phyloP scores from a whole-genome alignment of 2,888 invertebrate genomes.

The Cylindroiulus punctatus region DNA sequence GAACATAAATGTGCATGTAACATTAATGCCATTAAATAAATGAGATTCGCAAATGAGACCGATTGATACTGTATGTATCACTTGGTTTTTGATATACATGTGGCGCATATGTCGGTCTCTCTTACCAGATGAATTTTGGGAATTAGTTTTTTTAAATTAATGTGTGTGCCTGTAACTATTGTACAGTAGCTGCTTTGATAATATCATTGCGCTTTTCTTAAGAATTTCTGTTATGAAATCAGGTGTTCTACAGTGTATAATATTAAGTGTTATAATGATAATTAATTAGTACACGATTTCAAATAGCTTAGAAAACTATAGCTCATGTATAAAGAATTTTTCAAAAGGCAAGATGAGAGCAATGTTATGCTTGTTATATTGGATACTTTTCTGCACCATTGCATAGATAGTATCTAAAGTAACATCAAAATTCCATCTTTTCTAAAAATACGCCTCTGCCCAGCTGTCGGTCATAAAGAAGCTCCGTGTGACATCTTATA shows the following conservation, averaged over 20 bases:
- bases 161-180: background rate
- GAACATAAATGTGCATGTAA: slow-evolving; percentile 31
- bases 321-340: background rate
- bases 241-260: too few relatives aligned
- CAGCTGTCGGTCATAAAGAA: slow-evolving; percentile 10
- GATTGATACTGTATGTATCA: too few relatives aligned
- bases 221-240: too few relatives aligned
- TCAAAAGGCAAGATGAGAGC: background rate
- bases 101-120: background rate
- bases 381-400: background rate
- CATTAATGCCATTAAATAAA: slow-evolving; percentile 1
- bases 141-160: background rate
- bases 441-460: slow-evolving; percentile 25
- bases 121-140: background rate
- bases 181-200: too few relatives aligned
- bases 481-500: slow-evolving; percentile 16
- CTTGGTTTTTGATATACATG: background rate
- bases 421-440: slow-evolving; percentile 18
- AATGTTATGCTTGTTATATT: background rate
- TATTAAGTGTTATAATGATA: too few relatives aligned
- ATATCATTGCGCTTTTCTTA: too few relatives aligned
- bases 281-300: too few relatives aligned
- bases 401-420: slow-evolving; percentile 10
- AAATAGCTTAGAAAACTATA: background rate
- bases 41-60: background rate